Evolutionary conservation across 2,113 vertebrate species (phyloP).

Genomic region (Beaufortia kweichowensis): DNA sequence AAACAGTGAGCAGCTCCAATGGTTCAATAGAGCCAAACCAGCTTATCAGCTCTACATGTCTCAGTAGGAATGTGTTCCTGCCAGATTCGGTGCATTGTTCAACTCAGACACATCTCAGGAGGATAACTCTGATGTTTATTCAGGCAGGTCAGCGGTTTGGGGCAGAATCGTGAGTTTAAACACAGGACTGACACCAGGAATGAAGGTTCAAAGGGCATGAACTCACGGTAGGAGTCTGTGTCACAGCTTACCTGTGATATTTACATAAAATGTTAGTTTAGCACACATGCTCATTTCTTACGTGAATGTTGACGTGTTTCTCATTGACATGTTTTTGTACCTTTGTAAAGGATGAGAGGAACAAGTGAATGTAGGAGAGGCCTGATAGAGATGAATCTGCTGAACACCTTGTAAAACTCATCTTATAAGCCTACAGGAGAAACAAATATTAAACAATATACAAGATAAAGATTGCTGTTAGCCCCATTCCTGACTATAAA

Average conservation of each 20-base stretch:
- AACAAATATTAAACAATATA: background rate
- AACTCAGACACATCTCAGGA: conserved; percentile 22
- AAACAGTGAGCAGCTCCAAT: conserved; percentile 25
- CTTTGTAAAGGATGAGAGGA: conserved; percentile 73
- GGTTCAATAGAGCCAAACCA: background rate
- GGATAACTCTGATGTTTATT: conserved; percentile 51
- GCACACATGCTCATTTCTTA: background rate
- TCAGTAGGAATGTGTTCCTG: background rate
- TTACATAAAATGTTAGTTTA: conserved; percentile 12
- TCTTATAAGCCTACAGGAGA: conserved; percentile 68
- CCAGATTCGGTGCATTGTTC: background rate
- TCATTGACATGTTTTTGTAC: conserved; percentile 55
- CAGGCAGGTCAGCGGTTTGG: conserved; percentile 62
- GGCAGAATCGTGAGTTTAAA: conserved; percentile 64
- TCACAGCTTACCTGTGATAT: conserved; percentile 69
- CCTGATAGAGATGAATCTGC: conserved; percentile 69
- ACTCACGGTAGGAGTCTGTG: conserved; percentile 57
- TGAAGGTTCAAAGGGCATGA: conserved; percentile 71
- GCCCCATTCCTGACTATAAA: background rate
- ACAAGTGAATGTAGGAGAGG: conserved; percentile 65
- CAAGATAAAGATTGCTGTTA: background rate
- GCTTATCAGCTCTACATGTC: background rate
- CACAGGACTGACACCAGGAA: conserved; percentile 73
- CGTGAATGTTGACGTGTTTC: background rate
- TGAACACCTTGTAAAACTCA: conserved; percentile 57